These are phyloP conservation scores for Ceramica pisi DNA, from an alignment of 2,888 invertebrate genomes.

Conservation along the genomic window DNA sequence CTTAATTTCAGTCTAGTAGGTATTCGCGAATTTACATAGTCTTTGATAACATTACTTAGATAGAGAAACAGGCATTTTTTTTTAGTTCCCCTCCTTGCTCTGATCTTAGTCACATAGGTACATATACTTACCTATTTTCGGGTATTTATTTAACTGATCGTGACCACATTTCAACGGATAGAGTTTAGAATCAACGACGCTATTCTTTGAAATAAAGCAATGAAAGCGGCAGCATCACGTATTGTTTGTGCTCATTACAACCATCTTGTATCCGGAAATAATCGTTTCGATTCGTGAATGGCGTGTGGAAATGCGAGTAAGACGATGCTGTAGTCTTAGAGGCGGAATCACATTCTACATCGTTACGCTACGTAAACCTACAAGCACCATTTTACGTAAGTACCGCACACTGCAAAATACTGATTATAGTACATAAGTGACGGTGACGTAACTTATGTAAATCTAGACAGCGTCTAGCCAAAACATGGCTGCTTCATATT, in stretches of 20 bases:
- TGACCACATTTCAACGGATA: background rate
- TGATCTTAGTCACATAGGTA: no score
- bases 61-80: no score
- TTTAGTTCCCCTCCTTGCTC: no score
- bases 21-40: no score
- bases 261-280: slow-evolving; percentile 42
- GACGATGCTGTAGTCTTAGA: slow-evolving; percentile 35
- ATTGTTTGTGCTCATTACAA: slow-evolving; percentile 46
- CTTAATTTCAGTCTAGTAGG: no score
- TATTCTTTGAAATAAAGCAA: slow-evolving; percentile 26
- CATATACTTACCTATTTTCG: no score
- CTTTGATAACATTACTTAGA: no score
- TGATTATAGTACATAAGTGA: slow-evolving; percentile 12
- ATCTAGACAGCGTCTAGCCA: slow-evolving; percentile 33
- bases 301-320: slow-evolving; percentile 57
- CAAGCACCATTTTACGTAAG: slow-evolving; percentile 23
- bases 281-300: slow-evolving; percentile 42
- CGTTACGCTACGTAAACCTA: slow-evolving; percentile 49
- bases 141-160: background rate
- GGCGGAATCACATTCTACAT: slow-evolving; percentile 38
- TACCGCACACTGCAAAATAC: slow-evolving; percentile 8
- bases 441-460: slow-evolving; percentile 7
- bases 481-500: slow-evolving; percentile 4
- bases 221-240: slow-evolving; percentile 17
- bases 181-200: background rate